Conservation (phyloP, 2,888 invertebrate species). For the Eumacrocentrus americanus region DNA sequence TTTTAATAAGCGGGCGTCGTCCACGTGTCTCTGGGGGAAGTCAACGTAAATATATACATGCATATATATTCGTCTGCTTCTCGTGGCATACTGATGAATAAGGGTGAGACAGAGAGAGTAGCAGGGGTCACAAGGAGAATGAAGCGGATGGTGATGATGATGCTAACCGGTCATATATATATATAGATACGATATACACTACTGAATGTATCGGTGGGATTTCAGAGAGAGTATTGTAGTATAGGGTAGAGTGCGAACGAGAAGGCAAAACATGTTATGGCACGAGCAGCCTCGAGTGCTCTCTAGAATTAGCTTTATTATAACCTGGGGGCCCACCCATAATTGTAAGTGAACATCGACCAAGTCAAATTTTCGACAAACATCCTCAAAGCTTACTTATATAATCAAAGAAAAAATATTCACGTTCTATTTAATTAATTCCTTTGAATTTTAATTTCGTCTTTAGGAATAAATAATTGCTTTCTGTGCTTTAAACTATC, state of each 20-base stretch:
- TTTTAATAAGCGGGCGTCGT: conserved; percentile 27
- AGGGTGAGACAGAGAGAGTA: conserved; percentile 2
- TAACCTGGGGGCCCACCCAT: conserved; percentile 58
- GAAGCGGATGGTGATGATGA: not conserved
- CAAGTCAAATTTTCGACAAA: conserved; percentile 45
- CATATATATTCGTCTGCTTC: conserved; percentile 8
- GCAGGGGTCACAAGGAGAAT: too few relatives aligned
- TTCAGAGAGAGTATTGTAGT: conserved; percentile 27
- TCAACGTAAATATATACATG: not conserved
- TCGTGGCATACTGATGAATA: conserved; percentile 15
- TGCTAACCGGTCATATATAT: conserved; percentile 43
- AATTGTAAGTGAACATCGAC: conserved; percentile 54
- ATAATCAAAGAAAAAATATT: not conserved
- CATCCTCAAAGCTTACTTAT: conserved; percentile 1
- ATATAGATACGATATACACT: conserved; percentile 29
- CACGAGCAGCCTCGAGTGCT: conserved; percentile 59
- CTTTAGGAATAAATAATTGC: not conserved
- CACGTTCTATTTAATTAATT: not conserved
- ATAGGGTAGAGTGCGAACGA: conserved; percentile 42
- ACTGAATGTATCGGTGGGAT: conserved; percentile 32
- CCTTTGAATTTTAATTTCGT: not conserved
- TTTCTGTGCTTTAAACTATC: too few relatives aligned
- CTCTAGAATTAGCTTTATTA: conserved; percentile 61
- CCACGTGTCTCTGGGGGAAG: conserved; percentile 13
- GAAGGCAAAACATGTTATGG: conserved; percentile 59